phyloP scores from a whole-genome alignment of 2,113 vertebrate genomes.

The Ginglymostoma cirratum region DNA sequence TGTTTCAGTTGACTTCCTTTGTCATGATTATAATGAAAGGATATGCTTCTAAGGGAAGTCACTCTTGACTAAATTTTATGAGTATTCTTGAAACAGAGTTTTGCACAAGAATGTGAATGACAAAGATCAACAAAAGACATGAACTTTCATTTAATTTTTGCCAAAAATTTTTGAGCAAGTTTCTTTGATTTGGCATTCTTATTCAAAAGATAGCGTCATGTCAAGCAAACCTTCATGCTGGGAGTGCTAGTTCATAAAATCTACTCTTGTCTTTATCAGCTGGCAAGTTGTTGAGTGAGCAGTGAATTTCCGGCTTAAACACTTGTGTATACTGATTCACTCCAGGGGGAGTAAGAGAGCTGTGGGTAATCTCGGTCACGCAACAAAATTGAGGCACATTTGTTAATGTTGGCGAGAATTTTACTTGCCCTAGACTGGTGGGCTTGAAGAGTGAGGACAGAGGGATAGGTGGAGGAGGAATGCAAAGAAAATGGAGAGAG shows the following conservation, averaged over 20 bases:
- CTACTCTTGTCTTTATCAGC: not conserved
- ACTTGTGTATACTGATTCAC: not conserved
- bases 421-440: not conserved
- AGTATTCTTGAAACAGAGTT: not conserved
- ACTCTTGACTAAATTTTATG: not conserved
- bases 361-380: not conserved
- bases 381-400: not conserved
- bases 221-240: not conserved
- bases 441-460: not conserved
- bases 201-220: not conserved
- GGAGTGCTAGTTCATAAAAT: not conserved
- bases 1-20: not conserved
- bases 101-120: not conserved
- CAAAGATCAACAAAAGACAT: not conserved
- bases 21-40: not conserved
- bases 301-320: not conserved
- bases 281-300: not conserved
- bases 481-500: not conserved
- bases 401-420: not conserved
- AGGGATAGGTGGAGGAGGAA: not conserved
- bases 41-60: not conserved
- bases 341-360: conserved; percentile 34
- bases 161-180: not conserved
- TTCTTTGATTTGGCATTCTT: not conserved
- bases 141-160: not conserved